Percentiles rank a stretch among this genome's conserved stretches.
phyloP scores from a whole-genome alignment of 2,113 vertebrate genomes.

The Vanacampus margaritifer region DNA sequence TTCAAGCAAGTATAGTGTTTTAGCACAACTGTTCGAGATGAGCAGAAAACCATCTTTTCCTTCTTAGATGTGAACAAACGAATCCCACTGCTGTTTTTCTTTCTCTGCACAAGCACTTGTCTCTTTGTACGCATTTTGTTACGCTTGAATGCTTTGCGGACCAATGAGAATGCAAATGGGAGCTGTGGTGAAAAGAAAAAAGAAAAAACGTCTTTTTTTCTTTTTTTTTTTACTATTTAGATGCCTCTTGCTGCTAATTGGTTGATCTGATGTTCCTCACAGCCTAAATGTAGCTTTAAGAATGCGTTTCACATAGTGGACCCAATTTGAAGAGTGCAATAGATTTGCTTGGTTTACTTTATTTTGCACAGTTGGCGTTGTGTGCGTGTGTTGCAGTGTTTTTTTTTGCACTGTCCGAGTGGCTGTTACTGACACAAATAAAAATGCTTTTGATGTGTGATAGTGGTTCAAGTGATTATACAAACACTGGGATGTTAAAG shows the following conservation, averaged over 20 bases:
- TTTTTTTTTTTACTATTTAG: background rate
- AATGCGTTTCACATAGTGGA: slow-evolving; percentile 19
- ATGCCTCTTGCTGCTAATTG: slow-evolving; percentile 26
- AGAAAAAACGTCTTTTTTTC: background rate
- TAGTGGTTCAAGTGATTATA: slow-evolving; percentile 5
- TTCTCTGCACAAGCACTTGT: slow-evolving; percentile 19
- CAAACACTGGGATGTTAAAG: no score
- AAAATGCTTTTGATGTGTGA: slow-evolving; percentile 29
- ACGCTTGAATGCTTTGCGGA: slow-evolving; percentile 46
- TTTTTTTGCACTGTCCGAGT: background rate
- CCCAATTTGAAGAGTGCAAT: background rate
- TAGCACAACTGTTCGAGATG: slow-evolving; percentile 20
- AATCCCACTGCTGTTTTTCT: slow-evolving; percentile 19
- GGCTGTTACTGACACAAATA: background rate
- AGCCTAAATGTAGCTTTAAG: slow-evolving; percentile 31
- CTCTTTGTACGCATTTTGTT: slow-evolving; percentile 5
- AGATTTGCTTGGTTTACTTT: background rate
- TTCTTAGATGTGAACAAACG: slow-evolving; percentile 23
- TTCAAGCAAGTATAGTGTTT: slow-evolving; percentile 42
- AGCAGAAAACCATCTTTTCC: slow-evolving; percentile 11
- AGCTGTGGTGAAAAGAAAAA: background rate
- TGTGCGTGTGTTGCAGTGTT: slow-evolving; percentile 12
- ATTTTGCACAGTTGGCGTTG: slow-evolving; percentile 2
- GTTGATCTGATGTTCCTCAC: slow-evolving; percentile 37
- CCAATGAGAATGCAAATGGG: slow-evolving; percentile 18